Evolutionary conservation across 35 echinoderm and acorn worm species (phyloP), one percentile per base, ranked within the genome.

Genomic region (Chiridota heheva): DNA sequence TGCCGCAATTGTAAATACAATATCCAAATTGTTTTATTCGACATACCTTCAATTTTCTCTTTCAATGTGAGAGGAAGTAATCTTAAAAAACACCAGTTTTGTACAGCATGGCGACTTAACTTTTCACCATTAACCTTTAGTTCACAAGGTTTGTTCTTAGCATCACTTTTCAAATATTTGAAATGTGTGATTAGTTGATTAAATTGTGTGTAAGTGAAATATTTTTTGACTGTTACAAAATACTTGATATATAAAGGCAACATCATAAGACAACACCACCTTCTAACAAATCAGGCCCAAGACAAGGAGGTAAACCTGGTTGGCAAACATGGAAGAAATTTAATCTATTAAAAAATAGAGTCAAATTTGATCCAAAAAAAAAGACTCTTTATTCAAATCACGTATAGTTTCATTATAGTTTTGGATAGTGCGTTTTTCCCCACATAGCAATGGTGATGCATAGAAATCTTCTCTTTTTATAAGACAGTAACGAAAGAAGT

Each of bases 211-310:
- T 65, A 10, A 38, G 68, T 67, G 60, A 90, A 84, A 69, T 70
- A 90, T 35, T 69, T 77, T 40, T 76, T 75, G 20, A 42, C 39
- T 43, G 0, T 2, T 65, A 90, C 53, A 76, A 79, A 84, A 26
- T 84, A 90, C 5, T 64, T 53, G 27, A 90, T 18, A 24, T 68
- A 70, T 25, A n/a, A 90, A 59, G 28, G 60, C 45, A 27, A 84
- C 16, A 76, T 90, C 81, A 90, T 64, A 83, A 25, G 20, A 26
- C 20, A n/a, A 73, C 66, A 7, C 83, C 80, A 32, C 80, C 79
- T 84, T 89, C 86, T 77, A 77, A 90, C 0, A 90, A 29, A 35
- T 83, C 87, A 90, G 82, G 79, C 6, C 78, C 80, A 22, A 90
- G 58, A 70, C 87, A 90, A 20, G 87, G 77, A 33, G 82, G 75